A percentile compares a stretch with the other conserved stretches of the same genome.
These are phyloP conservation scores for Cathartes aura DNA, from an alignment of 2,113 vertebrate genomes.

Conservation along the genomic window DNA sequence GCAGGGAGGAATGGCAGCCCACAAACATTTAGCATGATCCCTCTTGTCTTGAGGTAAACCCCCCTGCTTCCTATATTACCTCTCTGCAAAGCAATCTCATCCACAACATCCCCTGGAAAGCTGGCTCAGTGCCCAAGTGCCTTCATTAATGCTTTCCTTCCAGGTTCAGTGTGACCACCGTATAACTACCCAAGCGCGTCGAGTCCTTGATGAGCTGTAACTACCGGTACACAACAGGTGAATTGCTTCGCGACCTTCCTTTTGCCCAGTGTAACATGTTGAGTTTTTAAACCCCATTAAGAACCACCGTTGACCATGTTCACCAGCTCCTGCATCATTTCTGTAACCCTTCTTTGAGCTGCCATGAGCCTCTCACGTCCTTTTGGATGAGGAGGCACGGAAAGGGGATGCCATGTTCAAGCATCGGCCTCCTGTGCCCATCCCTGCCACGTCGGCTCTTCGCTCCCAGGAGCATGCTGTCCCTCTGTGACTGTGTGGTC, in stretches of 20 bases:
- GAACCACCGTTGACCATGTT: not conserved
- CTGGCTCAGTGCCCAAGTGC: not conserved
- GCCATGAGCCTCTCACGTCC: not conserved
- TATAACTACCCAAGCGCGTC: not conserved
- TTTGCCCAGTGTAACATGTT: not conserved
- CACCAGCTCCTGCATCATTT: not conserved
- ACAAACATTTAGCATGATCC: not conserved
- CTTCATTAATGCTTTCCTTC: not conserved
- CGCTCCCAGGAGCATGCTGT: not conserved
- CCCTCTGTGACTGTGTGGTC: not conserved
- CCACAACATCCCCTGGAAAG: not conserved
- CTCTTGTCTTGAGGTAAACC: not conserved
- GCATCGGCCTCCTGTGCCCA: not conserved
- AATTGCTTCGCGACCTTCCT: not conserved
- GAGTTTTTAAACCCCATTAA: not conserved
- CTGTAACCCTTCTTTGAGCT: not conserved
- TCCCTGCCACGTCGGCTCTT: fast-evolving
- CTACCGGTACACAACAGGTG: not conserved
- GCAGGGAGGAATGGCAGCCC: not conserved
- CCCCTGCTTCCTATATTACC: not conserved
- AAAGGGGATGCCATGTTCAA: not conserved
- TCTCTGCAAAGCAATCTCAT: not conserved
- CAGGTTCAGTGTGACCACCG: not conserved
- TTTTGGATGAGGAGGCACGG: not conserved
- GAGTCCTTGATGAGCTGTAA: not conserved